Conservation (phyloP, 35 echinoderm and acorn worm genomes). For the Heliocidaris erythrogramma region DNA sequence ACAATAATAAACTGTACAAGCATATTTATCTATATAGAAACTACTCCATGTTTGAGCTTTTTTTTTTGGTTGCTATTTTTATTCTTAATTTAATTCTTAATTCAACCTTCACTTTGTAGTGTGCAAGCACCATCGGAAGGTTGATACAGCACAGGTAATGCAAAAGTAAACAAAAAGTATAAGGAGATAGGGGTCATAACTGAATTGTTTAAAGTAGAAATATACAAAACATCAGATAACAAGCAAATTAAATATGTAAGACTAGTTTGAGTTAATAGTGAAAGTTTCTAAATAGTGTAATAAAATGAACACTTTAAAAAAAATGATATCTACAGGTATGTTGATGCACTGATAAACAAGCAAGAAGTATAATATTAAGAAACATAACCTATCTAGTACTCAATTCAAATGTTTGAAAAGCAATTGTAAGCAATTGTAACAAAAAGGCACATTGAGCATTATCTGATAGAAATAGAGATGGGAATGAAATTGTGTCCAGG, state of each 20-base stretch:
- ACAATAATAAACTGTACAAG: conserved; percentile 43
- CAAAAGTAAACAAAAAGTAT: no score
- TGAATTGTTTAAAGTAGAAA: not conserved
- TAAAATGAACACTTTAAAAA: not conserved
- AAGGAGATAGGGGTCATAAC: not conserved
- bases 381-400: not conserved
- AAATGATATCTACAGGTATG: not conserved
- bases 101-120: not conserved
- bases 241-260: not conserved
- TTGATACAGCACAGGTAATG: not conserved
- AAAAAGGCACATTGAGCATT: not conserved
- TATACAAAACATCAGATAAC: not conserved
- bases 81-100: not conserved
- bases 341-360: not conserved
- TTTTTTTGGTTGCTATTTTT: not conserved
- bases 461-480: not conserved
- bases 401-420: not conserved
- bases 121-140: not conserved
- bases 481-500: not conserved
- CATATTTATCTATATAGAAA: conserved; percentile 17
- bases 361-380: no score
- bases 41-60: not conserved
- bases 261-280: not conserved
- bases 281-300: not conserved
- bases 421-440: not conserved